Conservation (phyloP, 2,888 invertebrate genomes). For the Pasiphila rectangulata region DNA sequence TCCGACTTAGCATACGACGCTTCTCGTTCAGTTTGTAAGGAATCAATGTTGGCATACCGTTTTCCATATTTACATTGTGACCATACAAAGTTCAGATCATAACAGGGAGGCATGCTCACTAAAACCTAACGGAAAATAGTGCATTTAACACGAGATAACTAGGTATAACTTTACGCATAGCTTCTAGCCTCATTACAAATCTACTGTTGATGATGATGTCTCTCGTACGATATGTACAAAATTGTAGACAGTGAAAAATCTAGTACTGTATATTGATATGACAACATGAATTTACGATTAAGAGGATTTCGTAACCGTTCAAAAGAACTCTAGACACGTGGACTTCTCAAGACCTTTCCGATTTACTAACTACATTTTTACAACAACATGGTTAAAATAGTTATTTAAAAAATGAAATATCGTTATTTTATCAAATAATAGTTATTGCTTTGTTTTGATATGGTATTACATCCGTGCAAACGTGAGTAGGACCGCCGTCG, state of each 20-base stretch:
- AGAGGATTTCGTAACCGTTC: constrained; percentile 66
- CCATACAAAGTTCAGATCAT: constrained; percentile 13
- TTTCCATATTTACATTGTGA: constrained; percentile 12
- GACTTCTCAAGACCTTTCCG: constrained; percentile 75
- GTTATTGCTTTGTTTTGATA: constrained; percentile 79
- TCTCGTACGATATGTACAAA: constrained; percentile 45
- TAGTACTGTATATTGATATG: constrained; percentile 66
- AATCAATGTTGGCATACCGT: constrained; percentile 14
- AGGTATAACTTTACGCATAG: constrained; percentile 28
- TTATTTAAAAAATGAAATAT: constrained; percentile 74
- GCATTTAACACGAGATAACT: constrained; percentile 17
- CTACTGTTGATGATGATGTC: constrained; percentile 36
- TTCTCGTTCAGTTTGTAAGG: no score
- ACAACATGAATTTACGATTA: constrained; percentile 58
- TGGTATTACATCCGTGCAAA: constrained; percentile 62
- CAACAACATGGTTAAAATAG: constrained; percentile 79
- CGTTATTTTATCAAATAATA: constrained; percentile 74
- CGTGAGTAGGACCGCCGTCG: constrained; percentile 2
- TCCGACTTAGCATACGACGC: no score
- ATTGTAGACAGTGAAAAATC: constrained; percentile 48
- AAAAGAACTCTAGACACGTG: constrained; percentile 77
- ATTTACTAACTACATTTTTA: constrained; percentile 76
- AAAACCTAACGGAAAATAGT: constrained; percentile 22
- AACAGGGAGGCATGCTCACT: constrained; percentile 21
- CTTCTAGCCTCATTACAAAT: constrained; percentile 30